Base-by-base conservation (phyloP, 1,140 invertebrate genomes). In the Homalodisca vitripennis region DNA sequence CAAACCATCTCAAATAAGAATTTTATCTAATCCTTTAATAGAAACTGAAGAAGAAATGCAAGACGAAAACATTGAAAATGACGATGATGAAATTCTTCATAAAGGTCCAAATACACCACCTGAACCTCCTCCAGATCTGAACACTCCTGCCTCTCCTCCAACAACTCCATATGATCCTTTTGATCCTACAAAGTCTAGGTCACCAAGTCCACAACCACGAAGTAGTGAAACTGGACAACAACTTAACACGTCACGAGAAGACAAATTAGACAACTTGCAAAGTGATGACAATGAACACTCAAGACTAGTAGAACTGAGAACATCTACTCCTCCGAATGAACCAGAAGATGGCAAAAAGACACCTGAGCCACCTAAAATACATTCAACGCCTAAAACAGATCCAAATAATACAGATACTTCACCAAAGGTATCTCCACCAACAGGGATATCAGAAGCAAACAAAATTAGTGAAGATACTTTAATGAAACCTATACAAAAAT, bases 121-220 rank as follows among this genome's bases (percentile, higher is more conserved):
- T 0, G 86, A 87, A 72, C 86, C 86, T 0, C 86, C 85, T 69
- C 70, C 57, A 27, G 74, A 72, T 46, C 71, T 73, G 12, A 70
- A 72, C 29, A 77, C 76, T 0, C 74, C 76, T 0, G 82, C 81
- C 22, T 86, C 84, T 1, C 84, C 87, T 0, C 85, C 85, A 0
- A 86, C 84, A 12, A 88, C 88, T 2, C 88, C 86, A 2, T 94
- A 94, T 77, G 92, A 94, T 86, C 92, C 92, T 0, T 94, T 92
- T 77, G 92, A 93, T 76, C 92, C 92, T 1, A 93, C 92, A 0
- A 92, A 92, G 76, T 93, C 91, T 1, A 84, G 91, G 1, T 91
- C 90, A 0, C 80, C 81, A 0, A 78, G 79, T 26, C 75, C 76
- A 20, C 79, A 79, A 34, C 76, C 76, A 30, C 63, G 51, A 32